Base-by-base conservation (phyloP, 2,888 invertebrate genomes). In the Andrena flavipes region DNA sequence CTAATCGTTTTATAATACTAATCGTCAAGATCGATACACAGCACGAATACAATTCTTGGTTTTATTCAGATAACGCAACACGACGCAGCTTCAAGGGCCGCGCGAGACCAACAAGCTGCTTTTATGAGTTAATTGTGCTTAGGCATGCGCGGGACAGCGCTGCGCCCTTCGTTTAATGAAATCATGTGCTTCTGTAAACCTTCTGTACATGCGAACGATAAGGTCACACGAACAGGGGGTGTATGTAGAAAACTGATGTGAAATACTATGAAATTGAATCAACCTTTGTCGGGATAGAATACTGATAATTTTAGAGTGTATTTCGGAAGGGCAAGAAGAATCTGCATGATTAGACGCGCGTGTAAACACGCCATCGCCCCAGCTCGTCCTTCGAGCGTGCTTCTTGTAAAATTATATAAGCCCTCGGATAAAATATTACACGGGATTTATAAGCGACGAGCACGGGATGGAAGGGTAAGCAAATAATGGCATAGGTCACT, bases 401-500 rank as follows among this genome's bases (percentile, higher is more conserved):
- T 67, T 68, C 73, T 60, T 76, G 77, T 70, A 80, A 84, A 82
- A 84, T 82, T 77, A 82, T 80, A 73, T 67, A 79, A 70, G 71
- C 62, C 79, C 69, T 69, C 71, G 59, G 76, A 65, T 74, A 73
- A 79, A 83, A 85, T 76, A 56, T 86, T 59, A 64, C 65, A 73
- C 73, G 62, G 56, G 8, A 60, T 13, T 49, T 68, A 59, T 54
- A 71, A 73, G 65, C 76, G 82, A 67, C 67, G 79, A 76, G 69
- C 79, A 76, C 42, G 48, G 76, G 59, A 42, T 54, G 68, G 63
- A 65, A 68, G 75, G 80, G 76, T 78, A 59, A 80, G 74, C 75
- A 83, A 86, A 87, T 88, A 88, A 88, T 88, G 88, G 56, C 84
- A 88, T 87, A 87, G 88, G 88, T 88, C 88, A 88, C 80, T 85